Evolutionary conservation across 2,888 invertebrate genomes (phyloP), one percentile per base, ranked within the genome.

Genomic region (Euproctis similis): DNA sequence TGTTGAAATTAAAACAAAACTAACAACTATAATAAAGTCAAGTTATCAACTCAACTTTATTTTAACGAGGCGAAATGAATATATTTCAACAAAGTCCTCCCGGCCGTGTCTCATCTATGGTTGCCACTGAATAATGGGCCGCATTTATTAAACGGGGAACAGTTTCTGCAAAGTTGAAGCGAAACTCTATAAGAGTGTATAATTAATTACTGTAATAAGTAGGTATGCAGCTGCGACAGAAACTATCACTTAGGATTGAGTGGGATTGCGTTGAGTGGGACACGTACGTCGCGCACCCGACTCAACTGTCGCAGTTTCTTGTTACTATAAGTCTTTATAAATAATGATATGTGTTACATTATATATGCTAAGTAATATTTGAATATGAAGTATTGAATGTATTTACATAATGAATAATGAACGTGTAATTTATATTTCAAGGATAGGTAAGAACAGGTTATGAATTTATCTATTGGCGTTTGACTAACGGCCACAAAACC

Each of bases 81-180:
- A 64, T 65, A 68, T 65, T 67, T 67, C 62, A 52, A 55, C 63
- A 68, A 67, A 70, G 66, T 73, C n/a, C n/a, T n/a, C 75, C 53
- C 60, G 53, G 46, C 53, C 53, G 57, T 53, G 74, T 66, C 73
- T 75, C 78, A 78, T 80, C 74, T 80, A 77, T 58, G 78, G 78
- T 49, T 59, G 64, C 57, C 48, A 52, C 59, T 77, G 72, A 80
- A 73, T 81, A 78, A 81, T 80, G 72, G 60, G 52, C 42, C 49
- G 60, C 78, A 81, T 80, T 81, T 77, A 82, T 81, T 80, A 75
- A 72, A n/a, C 76, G n/a, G 73, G 68, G 57, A 69, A 67, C 60
- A 65, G 63, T 67, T 66, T 52, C 55, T 53, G 51, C 62, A 53
- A 60, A 66, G 53, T 63, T 63, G 51, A 57, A 60, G 65, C 61